phyloP scores from a whole-genome alignment of 2,113 vertebrate genomes.

The Daphoenositta chrysoptera region DNA sequence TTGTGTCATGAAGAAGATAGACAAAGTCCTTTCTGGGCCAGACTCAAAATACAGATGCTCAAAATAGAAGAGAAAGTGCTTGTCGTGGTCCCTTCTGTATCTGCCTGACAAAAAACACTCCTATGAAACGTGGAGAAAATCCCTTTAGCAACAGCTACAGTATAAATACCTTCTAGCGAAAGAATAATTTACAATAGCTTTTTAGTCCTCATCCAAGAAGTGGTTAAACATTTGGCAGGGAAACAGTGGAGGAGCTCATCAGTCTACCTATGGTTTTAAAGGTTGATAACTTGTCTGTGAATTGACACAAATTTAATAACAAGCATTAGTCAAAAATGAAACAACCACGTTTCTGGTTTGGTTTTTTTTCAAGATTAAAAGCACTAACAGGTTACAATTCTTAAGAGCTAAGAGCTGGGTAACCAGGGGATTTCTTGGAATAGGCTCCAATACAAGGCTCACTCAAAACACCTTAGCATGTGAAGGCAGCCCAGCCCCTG shows the following conservation, averaged over 20 bases:
- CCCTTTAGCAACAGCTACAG: neutral
- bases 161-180: neutral
- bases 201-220: neutral
- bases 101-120: neutral
- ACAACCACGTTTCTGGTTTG: neutral
- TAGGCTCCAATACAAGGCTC: neutral
- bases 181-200: neutral
- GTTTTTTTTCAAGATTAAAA: neutral
- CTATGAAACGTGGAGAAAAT: neutral
- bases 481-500: neutral
- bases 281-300: neutral
- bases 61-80: neutral
- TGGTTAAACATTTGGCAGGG: constrained; percentile 6
- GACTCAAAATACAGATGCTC: neutral
- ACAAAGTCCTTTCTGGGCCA: neutral
- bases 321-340: neutral
- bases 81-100: neutral
- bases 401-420: neutral
- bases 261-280: neutral
- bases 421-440: neutral
- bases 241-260: neutral
- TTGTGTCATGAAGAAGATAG: neutral
- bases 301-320: neutral
- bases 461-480: neutral
- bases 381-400: neutral